Percentiles rank a stretch among this genome's conserved stretches.
Evolutionary conservation across 2,888 invertebrate genomes (phyloP).

Genomic region (Tenthredo mesomela): DNA sequence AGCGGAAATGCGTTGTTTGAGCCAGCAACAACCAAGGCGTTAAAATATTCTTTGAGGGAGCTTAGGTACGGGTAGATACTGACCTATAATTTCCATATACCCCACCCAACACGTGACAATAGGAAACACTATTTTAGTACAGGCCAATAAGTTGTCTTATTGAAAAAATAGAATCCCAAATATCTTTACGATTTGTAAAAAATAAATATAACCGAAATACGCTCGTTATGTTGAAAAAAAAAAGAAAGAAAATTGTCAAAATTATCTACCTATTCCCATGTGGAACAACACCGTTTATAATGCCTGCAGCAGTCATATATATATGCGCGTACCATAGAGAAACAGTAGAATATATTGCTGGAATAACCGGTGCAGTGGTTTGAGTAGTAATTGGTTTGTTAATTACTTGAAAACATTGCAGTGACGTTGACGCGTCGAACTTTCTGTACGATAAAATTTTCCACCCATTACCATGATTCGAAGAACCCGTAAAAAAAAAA

Average conservation of each 20-base stretch:
- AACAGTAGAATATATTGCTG: not conserved
- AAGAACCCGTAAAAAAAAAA: not conserved
- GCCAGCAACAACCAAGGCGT: not conserved
- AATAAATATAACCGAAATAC: too few relatives aligned
- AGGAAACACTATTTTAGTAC: not conserved
- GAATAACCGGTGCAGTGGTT: not conserved
- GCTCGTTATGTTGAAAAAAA: too few relatives aligned
- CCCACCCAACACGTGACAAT: conserved; percentile 4
- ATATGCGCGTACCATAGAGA: not conserved
- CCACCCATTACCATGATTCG: not conserved
- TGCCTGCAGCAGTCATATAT: not conserved
- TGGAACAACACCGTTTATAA: not conserved
- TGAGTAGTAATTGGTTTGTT: conserved; percentile 1
- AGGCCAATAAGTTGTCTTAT: not conserved
- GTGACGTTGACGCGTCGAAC: not conserved
- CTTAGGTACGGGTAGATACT: not conserved
- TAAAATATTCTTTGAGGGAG: conserved; percentile 13
- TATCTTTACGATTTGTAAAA: too few relatives aligned
- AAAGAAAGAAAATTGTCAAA: too few relatives aligned
- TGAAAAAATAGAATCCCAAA: too few relatives aligned
- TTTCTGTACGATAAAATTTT: conserved; percentile 8
- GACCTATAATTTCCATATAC: not conserved
- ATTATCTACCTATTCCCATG: too few relatives aligned
- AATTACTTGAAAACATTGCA: conserved; percentile 35
- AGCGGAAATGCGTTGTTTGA: conserved; percentile 12